Evolutionary conservation across 2,888 invertebrate genomes (phyloP).

Genomic region (Plagiodera versicolora): DNA sequence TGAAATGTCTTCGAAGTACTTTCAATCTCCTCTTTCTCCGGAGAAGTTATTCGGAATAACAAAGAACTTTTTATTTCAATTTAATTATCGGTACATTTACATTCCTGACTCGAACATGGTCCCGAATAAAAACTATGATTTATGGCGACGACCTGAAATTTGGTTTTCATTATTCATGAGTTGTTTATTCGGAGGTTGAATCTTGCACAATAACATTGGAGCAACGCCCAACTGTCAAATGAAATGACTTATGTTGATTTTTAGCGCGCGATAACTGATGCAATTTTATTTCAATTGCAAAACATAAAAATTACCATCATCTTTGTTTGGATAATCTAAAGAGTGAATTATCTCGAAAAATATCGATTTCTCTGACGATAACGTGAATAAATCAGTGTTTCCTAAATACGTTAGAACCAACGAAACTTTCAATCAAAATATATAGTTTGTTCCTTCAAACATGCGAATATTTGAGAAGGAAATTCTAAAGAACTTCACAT

Average conservation of each 20-base stretch:
- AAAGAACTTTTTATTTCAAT: slow-evolving; percentile 26
- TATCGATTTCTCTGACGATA: too few species aligned
- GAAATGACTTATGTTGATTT: not conserved
- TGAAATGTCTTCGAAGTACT: slow-evolving; percentile 25
- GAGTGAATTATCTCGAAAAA: too few species aligned
- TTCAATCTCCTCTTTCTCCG: slow-evolving; percentile 23
- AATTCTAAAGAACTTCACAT: too few species aligned
- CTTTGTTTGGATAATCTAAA: too few species aligned
- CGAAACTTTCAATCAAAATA: too few species aligned
- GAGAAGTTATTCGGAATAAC: slow-evolving; percentile 20
- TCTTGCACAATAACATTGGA: not conserved
- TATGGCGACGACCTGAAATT: slow-evolving; percentile 4
- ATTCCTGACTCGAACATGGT: slow-evolving; percentile 13
- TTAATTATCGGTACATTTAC: slow-evolving; percentile 26
- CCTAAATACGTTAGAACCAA: too few species aligned
- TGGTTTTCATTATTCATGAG: slow-evolving; percentile 11
- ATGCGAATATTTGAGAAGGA: too few species aligned
- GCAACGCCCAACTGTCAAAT: not conserved
- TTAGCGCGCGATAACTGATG: not conserved
- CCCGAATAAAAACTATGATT: slow-evolving; percentile 11
- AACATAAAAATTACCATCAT: not conserved
- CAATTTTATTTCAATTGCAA: not conserved
- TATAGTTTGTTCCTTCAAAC: too few species aligned
- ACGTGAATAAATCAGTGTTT: too few species aligned
- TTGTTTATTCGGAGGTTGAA: not conserved